A percentile compares a stretch with the other conserved stretches of the same genome.
Conservation (phyloP, 2,113 vertebrate genomes). For the Phalacrocorax brasilianus region DNA sequence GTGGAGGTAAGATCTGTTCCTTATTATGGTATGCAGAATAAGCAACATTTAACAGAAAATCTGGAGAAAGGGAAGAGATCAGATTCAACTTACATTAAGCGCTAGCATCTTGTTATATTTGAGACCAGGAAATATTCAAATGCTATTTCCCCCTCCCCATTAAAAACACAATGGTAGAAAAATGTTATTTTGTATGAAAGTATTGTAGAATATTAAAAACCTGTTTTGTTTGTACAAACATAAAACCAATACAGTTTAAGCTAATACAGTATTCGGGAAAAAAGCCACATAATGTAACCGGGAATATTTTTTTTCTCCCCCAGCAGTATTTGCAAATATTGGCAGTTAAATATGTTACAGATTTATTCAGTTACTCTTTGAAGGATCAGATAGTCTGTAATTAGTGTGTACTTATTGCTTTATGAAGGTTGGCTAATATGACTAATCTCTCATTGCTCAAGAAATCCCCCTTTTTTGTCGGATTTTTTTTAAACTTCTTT, state of each 20-base stretch:
- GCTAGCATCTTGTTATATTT: constrained; percentile 33
- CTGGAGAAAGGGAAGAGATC: neutral
- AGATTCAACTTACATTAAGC: constrained; percentile 52
- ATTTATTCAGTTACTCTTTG: constrained; percentile 10
- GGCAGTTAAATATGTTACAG: neutral
- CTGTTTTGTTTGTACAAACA: constrained; percentile 27
- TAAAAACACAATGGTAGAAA: constrained; percentile 38
- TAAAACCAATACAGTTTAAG: constrained; percentile 36
- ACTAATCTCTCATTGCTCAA: constrained; percentile 35
- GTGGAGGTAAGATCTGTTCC: constrained; percentile 80
- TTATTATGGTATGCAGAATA: constrained; percentile 70
- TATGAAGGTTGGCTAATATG: constrained; percentile 22
- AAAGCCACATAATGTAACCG: neutral
- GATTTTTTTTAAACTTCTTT: constrained; percentile 5
- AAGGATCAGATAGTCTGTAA: constrained; percentile 11
- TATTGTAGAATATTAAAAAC: constrained; percentile 48
- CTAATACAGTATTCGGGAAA: neutral
- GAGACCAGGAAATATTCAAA: neutral
- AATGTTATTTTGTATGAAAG: constrained; percentile 42
- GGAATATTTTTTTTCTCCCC: constrained; percentile 20
- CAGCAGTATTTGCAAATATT: constrained; percentile 38
- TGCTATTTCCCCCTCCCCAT: constrained; percentile 4
- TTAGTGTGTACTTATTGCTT: constrained; percentile 6
- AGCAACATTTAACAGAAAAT: constrained; percentile 45
- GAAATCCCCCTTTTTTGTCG: constrained; percentile 9